Evolutionary conservation across 2,888 invertebrate genomes (phyloP), one percentile per base, ranked within the genome.

Genomic region (Ceraclea dissimilis): DNA sequence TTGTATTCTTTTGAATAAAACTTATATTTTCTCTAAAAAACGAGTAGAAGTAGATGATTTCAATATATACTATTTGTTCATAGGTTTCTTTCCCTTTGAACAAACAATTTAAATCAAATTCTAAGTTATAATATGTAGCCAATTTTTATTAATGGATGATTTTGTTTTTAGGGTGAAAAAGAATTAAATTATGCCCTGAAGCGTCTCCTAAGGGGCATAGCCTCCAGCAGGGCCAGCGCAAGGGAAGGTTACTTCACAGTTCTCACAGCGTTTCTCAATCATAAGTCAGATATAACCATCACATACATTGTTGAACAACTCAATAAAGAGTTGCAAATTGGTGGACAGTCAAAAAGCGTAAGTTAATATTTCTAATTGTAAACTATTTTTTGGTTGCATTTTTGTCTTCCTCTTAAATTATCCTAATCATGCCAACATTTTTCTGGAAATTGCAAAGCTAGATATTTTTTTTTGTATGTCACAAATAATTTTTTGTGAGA

Each of bases 201-300:
- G 61, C 78, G 90, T 63, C 70, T 90, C 50, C 75, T 90, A 2
- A 76, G 87, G 63, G 88, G 90, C 60, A 72, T 88, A 59, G 88
- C 88, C 31, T 83, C 89, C 1, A 81, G 85, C 18, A 76, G 83
- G 39, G 76, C 78, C 19, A 74, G 76, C 19, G 78, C 84, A 26
- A 79, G 85, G 63, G 79, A 81, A 56, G 88, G 88, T 20, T 87
- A 84, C 70, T 89, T 82, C 67, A 78, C 83, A 1, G 79, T 84
- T 10, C 72, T 90, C 13, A 82, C 84, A n/a, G 78, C 79, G 5
- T 69, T 86, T 54, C 68, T 90, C 11, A 72, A 70, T 44, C 71
- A 76, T 51, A 71, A 76, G 57, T 70, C 76, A 1, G 70, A 78
- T 49, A 70, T 82, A 0, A 69, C 76, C 13, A 67, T 82, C 1